Evolutionary conservation across 2,113 vertebrate genomes (phyloP).

Genomic region (Podiceps cristatus): DNA sequence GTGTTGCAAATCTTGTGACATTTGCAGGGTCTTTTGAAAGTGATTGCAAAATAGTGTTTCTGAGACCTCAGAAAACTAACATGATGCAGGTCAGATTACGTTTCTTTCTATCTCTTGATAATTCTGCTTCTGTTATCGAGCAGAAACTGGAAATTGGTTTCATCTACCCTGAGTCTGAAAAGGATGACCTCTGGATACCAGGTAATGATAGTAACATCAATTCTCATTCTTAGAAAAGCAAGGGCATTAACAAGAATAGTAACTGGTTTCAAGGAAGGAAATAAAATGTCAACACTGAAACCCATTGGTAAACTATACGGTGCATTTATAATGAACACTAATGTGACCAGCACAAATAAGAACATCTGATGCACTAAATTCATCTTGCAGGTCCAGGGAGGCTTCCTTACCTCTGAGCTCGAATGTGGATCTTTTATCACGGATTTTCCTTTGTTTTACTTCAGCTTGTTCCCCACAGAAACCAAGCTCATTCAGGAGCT

Average conservation of each 20-base stretch:
- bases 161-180: not conserved
- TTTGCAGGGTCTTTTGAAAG: not conserved
- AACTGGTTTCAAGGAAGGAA: not conserved
- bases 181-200: not conserved
- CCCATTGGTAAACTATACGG: not conserved
- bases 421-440: not conserved
- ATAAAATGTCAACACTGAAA: not conserved
- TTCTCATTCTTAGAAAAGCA: not conserved
- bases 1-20: not conserved
- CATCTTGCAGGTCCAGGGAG: not conserved
- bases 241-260: not conserved
- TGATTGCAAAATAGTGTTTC: not conserved
- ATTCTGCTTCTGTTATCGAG: not conserved
- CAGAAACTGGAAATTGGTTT: conserved; percentile 10
- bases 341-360: not conserved
- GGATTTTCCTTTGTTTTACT: not conserved
- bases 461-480: not conserved
- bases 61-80: not conserved
- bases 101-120: not conserved
- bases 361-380: not conserved
- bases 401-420: not conserved
- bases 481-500: not conserved
- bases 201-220: not conserved
- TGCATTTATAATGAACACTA: not conserved
- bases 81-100: not conserved